Conservation (phyloP, 2,888 invertebrate genomes). For the Agrotis exclamationis region DNA sequence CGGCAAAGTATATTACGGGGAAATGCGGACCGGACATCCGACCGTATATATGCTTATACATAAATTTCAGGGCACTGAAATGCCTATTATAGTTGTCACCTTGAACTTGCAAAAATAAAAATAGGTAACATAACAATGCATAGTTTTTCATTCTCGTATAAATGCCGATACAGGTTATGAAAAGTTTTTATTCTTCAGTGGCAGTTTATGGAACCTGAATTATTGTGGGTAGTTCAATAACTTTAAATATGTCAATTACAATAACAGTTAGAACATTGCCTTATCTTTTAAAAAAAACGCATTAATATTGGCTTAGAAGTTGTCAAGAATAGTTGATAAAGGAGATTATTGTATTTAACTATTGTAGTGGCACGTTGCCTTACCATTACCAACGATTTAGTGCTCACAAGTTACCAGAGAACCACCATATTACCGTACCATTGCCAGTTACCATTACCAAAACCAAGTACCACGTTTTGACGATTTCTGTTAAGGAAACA, state of each 20-base stretch:
- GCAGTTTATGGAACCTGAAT: not conserved
- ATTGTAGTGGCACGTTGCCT: too few relatives aligned
- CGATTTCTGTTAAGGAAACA: too few relatives aligned
- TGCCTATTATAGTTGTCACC: conserved; percentile 70
- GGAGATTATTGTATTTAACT: conserved; percentile 15
- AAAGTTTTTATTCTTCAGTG: not conserved
- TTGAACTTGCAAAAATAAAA: conserved; percentile 71
- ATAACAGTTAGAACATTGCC: not conserved
- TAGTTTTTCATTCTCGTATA: conserved; percentile 17
- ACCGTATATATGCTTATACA: conserved; percentile 69
- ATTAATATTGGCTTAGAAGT: conserved; percentile 7
- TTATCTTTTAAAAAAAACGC: not conserved
- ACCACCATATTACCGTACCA: too few relatives aligned
- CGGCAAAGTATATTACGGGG: conserved; percentile 71
- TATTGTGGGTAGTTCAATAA: not conserved
- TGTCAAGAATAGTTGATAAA: conserved; percentile 11
- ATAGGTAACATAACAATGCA: conserved; percentile 25
- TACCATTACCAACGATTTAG: too few relatives aligned
- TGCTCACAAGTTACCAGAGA: too few relatives aligned
- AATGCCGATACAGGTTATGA: conserved; percentile 1
- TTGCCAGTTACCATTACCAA: too few relatives aligned
- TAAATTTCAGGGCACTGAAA: conserved; percentile 62
- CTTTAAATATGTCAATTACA: not conserved
- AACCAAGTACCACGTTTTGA: too few relatives aligned
- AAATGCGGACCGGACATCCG: conserved; percentile 84